A percentile compares a stretch with the other conserved stretches of the same genome.
Evolutionary conservation across 2,888 invertebrate genomes (phyloP).

Genomic region (Tipula unca): DNA sequence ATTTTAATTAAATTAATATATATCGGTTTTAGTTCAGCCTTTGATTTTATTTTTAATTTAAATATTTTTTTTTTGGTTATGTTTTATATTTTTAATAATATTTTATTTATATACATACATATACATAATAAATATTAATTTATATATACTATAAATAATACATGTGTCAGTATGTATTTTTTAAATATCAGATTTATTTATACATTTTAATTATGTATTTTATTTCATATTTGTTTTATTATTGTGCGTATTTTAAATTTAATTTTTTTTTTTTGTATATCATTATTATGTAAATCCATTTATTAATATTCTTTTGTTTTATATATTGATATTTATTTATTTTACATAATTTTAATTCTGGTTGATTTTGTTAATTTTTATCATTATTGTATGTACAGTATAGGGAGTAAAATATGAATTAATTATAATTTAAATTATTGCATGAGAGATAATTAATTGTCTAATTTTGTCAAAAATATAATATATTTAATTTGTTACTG

Average conservation of each 20-base stretch:
- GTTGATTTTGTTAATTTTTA: neutral
- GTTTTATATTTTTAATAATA: too few relatives aligned
- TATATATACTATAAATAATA: neutral
- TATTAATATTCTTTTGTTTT: neutral
- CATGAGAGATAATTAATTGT: neutral
- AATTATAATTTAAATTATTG: neutral
- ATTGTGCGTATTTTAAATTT: neutral
- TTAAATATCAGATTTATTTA: neutral
- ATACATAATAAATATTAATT: too few relatives aligned
- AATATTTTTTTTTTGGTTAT: neutral
- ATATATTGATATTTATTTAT: neutral
- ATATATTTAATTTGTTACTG: too few relatives aligned
- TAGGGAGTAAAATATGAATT: neutral
- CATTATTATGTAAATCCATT: neutral
- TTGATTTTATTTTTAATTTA: neutral
- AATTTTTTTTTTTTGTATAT: neutral
- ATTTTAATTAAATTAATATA: neutral
- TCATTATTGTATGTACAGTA: neutral
- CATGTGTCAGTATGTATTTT: neutral
- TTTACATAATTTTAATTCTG: neutral
- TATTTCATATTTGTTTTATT: neutral
- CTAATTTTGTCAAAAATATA: neutral
- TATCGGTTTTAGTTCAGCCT: neutral
- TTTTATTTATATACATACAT: neutral
- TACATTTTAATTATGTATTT: neutral